Conservation (phyloP, 2,888 invertebrate genomes). For the Pammene aurita region DNA sequence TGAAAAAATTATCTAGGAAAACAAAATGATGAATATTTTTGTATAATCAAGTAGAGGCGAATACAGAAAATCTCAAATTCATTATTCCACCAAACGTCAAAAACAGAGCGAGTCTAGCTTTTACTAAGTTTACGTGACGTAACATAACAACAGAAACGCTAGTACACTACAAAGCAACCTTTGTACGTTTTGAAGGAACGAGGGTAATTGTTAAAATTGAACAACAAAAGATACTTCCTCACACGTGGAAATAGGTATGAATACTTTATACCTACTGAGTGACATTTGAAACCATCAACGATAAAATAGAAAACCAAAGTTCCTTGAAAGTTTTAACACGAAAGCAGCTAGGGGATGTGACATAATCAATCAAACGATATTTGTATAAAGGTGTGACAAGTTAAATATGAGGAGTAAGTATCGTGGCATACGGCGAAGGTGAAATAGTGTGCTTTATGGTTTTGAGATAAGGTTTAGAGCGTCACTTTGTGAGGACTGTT, state of each 20-base stretch:
- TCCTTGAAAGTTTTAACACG: constrained; percentile 27
- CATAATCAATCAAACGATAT: constrained; percentile 39
- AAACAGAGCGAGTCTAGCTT: background rate
- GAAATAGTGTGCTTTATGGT: constrained; percentile 28
- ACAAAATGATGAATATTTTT: background rate
- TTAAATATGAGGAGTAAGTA: constrained; percentile 28
- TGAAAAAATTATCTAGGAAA: background rate
- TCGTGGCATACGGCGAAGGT: constrained; percentile 16
- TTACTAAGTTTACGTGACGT: background rate
- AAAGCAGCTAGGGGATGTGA: constrained; percentile 31
- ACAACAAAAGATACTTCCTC: constrained; percentile 1
- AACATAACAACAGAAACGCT: background rate
- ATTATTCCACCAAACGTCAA: background rate
- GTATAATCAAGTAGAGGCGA: background rate
- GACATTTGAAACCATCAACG: constrained; percentile 26
- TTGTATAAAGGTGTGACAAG: constrained; percentile 40
- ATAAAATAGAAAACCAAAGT: constrained; percentile 29
- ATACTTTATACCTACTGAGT: constrained; percentile 21
- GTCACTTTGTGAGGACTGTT: constrained; percentile 28
- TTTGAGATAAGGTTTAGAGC: constrained; percentile 19
- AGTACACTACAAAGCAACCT: background rate
- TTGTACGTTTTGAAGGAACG: background rate
- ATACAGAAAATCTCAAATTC: background rate
- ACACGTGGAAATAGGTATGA: constrained; percentile 7
- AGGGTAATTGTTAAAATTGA: constrained; percentile 6